Evolutionary conservation across 2,888 invertebrate genomes (phyloP).

Genomic region (Microchrysa polita): DNA sequence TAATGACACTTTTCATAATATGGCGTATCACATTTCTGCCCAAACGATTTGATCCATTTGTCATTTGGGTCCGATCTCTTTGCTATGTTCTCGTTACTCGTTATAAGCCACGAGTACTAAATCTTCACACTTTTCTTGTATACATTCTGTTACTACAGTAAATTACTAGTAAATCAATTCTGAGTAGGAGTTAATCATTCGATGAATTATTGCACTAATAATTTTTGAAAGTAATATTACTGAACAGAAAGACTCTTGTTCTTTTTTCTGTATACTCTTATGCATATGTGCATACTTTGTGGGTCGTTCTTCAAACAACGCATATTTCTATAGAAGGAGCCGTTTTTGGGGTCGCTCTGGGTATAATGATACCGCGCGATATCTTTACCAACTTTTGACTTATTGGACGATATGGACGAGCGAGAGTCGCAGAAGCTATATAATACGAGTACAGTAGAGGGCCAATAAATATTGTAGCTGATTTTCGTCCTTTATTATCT

Average conservation of each 20-base stretch:
- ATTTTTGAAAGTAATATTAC: constrained; percentile 30
- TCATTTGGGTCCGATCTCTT: too few species aligned
- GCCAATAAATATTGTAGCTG: constrained; percentile 46
- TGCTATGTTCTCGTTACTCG: too few species aligned
- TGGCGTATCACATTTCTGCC: too few species aligned
- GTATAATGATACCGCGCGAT: neutral
- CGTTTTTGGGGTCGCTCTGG: neutral
- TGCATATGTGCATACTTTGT: neutral
- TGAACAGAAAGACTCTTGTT: constrained; percentile 14
- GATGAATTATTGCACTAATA: constrained; percentile 38
- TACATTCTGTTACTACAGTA: neutral
- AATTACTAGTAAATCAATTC: constrained; percentile 17
- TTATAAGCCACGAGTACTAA: neutral
- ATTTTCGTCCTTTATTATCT: constrained; percentile 48
- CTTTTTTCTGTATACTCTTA: constrained; percentile 14
- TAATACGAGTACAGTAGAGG: too few species aligned
- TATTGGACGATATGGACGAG: constrained; percentile 25
- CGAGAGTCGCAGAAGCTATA: constrained; percentile 39
- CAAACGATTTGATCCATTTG: too few species aligned
- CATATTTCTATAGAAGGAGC: neutral
- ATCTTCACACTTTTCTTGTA: neutral
- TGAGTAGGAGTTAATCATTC: constrained; percentile 33
- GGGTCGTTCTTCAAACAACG: neutral
- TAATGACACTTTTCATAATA: too few species aligned
- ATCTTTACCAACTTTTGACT: constrained; percentile 1